These are phyloP conservation scores for Cottus gobio DNA, from an alignment of 2,113 vertebrate species.

Conservation along the genomic window DNA sequence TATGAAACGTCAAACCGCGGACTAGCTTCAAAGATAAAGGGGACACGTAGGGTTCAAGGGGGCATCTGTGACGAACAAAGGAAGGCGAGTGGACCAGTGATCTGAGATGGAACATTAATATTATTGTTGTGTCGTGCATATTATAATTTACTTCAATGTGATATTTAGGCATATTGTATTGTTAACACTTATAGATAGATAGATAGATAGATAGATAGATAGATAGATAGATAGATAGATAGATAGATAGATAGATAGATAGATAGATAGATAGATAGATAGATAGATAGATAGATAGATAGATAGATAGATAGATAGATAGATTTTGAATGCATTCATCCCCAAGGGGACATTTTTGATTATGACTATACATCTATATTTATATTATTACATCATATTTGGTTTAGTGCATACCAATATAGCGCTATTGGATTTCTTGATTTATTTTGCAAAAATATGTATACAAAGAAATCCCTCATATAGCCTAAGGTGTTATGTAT, in stretches of 20 bases:
- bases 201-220: too few relatives aligned
- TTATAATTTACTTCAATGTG: neutral
- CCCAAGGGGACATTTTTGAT: too few relatives aligned
- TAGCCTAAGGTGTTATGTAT: neutral
- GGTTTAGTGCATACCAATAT: neutral
- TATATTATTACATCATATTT: neutral
- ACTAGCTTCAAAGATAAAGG: neutral
- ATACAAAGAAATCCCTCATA: too few relatives aligned
- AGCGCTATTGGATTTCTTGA: too few relatives aligned
- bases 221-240: too few relatives aligned
- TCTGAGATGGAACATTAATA: neutral
- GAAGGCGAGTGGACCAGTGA: neutral
- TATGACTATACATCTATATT: neutral
- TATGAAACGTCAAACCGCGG: neutral
- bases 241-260: too few relatives aligned
- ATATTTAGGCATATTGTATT: neutral
- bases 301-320: too few relatives aligned
- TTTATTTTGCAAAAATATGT: too few relatives aligned
- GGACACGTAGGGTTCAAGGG: neutral
- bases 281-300: too few relatives aligned
- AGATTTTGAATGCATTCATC: too few relatives aligned
- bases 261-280: too few relatives aligned
- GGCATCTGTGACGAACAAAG: conserved; percentile 16
- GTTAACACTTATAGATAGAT: neutral
- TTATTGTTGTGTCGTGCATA: neutral